Conservation (phyloP, 2,888 invertebrate species). For the Drosophila anceps region DNA sequence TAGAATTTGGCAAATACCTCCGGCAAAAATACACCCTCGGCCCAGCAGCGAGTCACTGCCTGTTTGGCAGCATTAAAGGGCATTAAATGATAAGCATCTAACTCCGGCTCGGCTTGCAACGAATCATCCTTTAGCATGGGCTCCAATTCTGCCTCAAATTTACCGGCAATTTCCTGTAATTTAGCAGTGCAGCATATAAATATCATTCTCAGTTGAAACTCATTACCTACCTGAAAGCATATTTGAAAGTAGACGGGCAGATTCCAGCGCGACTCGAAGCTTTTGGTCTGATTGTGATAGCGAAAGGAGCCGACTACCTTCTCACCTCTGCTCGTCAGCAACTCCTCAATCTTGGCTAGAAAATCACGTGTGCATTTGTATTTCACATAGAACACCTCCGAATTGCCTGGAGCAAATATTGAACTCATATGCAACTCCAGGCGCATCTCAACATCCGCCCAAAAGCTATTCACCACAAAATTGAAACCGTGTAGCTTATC, state of each 20-base stretch:
- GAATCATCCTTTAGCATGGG: constrained; percentile 73
- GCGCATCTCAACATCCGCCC: constrained; percentile 93
- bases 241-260: constrained; percentile 97
- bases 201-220: background rate
- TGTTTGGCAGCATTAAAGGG: constrained; percentile 86
- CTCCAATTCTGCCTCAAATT: constrained; percentile 79
- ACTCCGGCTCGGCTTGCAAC: constrained; percentile 29
- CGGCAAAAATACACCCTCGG: constrained; percentile 91
- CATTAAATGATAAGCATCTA: constrained; percentile 65
- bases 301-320: constrained; percentile 86
- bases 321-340: constrained; percentile 86
- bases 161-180: constrained; percentile 91
- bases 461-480: constrained; percentile 94
- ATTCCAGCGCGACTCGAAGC: constrained; percentile 95
- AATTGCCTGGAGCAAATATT: constrained; percentile 97
- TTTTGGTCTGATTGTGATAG: constrained; percentile 90
- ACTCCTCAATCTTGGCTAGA: constrained; percentile 89
- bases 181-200: background rate
- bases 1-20: constrained; percentile 94
- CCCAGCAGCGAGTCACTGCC: constrained; percentile 89
- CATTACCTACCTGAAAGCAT: constrained; percentile 90
- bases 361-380: constrained; percentile 93
- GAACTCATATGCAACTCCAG: constrained; percentile 92
- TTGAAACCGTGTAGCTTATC: constrained; percentile 88
- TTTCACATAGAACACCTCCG: constrained; percentile 93